phyloP scores from a whole-genome alignment of 1,140 invertebrate genomes.

The Centruroides sculpturatus region DNA sequence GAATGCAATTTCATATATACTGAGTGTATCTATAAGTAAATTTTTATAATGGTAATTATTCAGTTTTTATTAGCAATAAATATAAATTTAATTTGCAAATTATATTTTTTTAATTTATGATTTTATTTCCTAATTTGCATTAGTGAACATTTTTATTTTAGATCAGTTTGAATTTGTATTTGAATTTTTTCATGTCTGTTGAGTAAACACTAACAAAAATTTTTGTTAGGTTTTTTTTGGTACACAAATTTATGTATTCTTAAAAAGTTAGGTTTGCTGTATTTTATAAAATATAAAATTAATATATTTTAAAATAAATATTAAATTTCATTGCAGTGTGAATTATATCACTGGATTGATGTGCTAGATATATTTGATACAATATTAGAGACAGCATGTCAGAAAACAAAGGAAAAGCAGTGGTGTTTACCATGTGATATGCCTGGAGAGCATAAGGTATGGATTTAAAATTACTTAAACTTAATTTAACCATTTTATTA shows the following conservation, averaged over 20 bases:
- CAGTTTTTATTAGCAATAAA: no score
- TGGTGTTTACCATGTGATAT: constrained; percentile 67
- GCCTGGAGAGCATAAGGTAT: constrained; percentile 46
- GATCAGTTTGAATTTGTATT: background rate
- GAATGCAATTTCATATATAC: no score
- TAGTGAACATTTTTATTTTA: no score
- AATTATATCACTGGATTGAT: constrained; percentile 80
- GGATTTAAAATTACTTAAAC: background rate
- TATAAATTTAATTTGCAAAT: no score
- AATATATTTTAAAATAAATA: background rate
- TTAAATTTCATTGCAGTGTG: constrained; percentile 39
- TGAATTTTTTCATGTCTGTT: background rate
- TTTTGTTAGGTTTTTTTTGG: background rate
- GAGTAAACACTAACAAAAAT: background rate
- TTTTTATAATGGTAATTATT: no score
- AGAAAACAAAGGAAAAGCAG: constrained; percentile 44
- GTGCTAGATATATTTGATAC: constrained; percentile 69
- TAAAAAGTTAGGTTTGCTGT: background rate
- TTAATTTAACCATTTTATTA: no score
- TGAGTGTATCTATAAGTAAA: no score
- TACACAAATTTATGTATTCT: background rate
- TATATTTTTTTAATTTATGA: no score
- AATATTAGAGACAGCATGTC: constrained; percentile 58
- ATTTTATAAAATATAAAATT: background rate
- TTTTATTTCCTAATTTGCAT: no score